These are phyloP conservation scores for Hipposideros armiger DNA, from an alignment of 2,113 vertebrate genomes.

Conservation along the genomic window DNA sequence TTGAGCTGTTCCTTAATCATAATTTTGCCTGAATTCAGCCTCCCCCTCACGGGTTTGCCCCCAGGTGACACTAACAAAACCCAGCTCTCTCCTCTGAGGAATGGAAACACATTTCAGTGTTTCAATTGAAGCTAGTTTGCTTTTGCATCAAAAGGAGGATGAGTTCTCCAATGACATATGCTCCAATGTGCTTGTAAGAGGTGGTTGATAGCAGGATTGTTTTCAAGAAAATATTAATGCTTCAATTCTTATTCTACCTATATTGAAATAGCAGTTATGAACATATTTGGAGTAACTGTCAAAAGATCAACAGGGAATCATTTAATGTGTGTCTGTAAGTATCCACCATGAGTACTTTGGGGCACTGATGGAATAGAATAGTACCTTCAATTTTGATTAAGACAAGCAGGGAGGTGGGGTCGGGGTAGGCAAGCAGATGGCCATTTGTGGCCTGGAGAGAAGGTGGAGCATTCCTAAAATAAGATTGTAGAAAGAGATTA, in stretches of 20 bases:
- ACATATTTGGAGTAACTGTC: not conserved
- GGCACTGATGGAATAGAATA: not conserved
- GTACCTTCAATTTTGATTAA: not conserved
- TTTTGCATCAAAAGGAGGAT: not conserved
- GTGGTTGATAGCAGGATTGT: not conserved
- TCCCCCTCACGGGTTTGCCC: not conserved
- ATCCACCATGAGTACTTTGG: not conserved
- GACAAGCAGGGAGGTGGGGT: not conserved
- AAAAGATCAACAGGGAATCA: not conserved
- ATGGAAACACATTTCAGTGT: not conserved
- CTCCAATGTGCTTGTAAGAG: not conserved
- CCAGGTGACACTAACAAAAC: not conserved
- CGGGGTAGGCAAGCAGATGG: no score
- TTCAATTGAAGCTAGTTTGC: not conserved
- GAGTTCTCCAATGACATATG: not conserved
- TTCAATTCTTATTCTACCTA: slow-evolving; percentile 24
- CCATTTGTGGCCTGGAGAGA: not conserved
- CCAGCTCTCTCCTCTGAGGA: not conserved
- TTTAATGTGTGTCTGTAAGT: not conserved
- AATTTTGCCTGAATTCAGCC: not conserved
- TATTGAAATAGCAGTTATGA: not conserved
- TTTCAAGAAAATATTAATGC: not conserved
- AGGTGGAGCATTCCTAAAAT: not conserved
- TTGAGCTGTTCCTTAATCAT: not conserved
- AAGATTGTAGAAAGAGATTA: not conserved